Conservation (phyloP, 2,888 invertebrate genomes). For the Gymnocheta viridis region DNA sequence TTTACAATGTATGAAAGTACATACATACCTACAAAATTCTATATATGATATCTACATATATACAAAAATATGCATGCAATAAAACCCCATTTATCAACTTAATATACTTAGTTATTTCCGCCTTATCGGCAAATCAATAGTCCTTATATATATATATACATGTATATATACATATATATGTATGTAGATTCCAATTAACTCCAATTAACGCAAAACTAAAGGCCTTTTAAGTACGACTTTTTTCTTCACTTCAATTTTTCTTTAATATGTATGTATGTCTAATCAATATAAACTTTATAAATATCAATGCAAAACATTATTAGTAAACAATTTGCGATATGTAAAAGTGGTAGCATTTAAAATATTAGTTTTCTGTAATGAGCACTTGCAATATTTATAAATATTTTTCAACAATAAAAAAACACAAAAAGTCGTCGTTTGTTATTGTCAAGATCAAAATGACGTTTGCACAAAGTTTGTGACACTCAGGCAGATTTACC, state of each 20-base stretch:
- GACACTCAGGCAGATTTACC: no score
- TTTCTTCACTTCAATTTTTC: constrained; percentile 1
- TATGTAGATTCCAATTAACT: background rate
- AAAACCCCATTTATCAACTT: no score
- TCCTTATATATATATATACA: background rate
- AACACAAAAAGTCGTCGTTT: no score
- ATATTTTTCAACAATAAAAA: constrained; percentile 18
- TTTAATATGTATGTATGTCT: constrained; percentile 9
- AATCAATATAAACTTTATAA: constrained; percentile 1
- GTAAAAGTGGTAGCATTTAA: constrained; percentile 36
- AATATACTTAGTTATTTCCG: constrained; percentile 6
- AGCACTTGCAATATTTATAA: constrained; percentile 18
- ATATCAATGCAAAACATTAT: constrained; percentile 23
- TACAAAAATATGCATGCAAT: background rate
- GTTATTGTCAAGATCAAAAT: no score
- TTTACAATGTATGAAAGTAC: background rate
- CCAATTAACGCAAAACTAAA: constrained; percentile 7
- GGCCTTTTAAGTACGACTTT: background rate
- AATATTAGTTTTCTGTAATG: constrained; percentile 10
- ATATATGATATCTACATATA: no score
- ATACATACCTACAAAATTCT: no score
- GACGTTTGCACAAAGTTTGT: no score
- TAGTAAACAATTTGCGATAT: background rate
- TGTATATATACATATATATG: background rate
- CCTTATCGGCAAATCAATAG: constrained; percentile 24